Evolutionary conservation across 2,113 vertebrate genomes (phyloP).

Genomic region (Panthera uncia): DNA sequence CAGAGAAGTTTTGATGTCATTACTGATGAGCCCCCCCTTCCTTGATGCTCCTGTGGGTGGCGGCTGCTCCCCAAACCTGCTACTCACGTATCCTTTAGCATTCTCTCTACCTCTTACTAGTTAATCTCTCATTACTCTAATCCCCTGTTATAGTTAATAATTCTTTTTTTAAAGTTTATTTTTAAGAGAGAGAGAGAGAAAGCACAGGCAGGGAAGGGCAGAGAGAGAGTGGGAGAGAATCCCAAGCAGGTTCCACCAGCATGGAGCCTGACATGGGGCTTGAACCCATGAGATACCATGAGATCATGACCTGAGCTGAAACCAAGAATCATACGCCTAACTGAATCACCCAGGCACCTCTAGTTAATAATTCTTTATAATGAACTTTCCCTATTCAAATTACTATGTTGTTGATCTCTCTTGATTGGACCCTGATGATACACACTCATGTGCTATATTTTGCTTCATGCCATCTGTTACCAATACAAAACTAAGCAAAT

Average conservation of each 20-base stretch:
- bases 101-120: background rate
- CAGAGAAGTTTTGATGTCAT: background rate
- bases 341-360: no score
- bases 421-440: background rate
- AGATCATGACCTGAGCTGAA: no score
- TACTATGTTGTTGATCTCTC: background rate
- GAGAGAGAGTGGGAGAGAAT: no score
- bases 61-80: background rate
- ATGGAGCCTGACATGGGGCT: no score
- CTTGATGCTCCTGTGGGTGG: background rate
- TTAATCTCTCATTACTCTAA: background rate
- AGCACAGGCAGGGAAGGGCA: no score
- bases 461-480: background rate
- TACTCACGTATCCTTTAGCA: background rate
- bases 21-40: background rate
- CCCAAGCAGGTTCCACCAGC: no score
- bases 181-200: no score
- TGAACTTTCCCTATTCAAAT: background rate
- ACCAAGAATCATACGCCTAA: no score
- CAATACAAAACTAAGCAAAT: background rate
- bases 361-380: background rate
- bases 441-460: background rate
- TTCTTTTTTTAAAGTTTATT: background rate
- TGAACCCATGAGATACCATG: no score
- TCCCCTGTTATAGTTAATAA: background rate